Percentiles rank a stretch among this genome's conserved stretches.
Conservation (phyloP, 2,797 vertebrate species). For the Pantherophis alleghaniensis region DNA sequence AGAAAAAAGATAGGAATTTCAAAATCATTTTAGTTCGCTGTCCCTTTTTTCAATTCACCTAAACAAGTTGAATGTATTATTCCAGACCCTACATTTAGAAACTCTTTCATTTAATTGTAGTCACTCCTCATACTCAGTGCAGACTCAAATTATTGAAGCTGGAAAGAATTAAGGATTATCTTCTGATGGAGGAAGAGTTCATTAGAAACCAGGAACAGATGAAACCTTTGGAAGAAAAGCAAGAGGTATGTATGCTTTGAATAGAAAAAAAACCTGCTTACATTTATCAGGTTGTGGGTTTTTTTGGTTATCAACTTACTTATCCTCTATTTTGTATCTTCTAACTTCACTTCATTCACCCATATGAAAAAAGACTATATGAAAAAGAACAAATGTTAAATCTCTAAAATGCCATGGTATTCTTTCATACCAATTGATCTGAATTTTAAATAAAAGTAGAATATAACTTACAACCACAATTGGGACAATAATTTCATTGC, state of each 20-base stretch:
- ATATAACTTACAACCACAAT: neutral
- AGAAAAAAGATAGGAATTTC: neutral
- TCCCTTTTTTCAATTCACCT: neutral
- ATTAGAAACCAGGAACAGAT: constrained; percentile 99
- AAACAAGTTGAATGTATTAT: neutral
- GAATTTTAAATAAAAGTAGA: neutral
- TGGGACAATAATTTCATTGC: neutral
- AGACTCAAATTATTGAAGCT: constrained; percentile 88
- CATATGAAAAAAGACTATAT: neutral
- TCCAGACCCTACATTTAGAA: neutral
- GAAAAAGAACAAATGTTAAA: neutral
- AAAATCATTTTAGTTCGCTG: neutral
- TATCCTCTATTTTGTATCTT: neutral
- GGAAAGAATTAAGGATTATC: constrained; percentile 95
- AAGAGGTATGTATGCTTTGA: constrained; percentile 83
- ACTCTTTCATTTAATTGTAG: constrained; percentile 66
- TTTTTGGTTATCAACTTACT: neutral
- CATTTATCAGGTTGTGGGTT: neutral
- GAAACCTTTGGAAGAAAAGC: constrained; percentile 98
- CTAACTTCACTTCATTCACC: neutral
- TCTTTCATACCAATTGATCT: neutral
- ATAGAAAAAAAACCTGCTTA: neutral
- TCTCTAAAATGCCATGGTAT: neutral
- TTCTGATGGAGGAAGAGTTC: constrained; percentile 98
- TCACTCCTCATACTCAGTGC: constrained; percentile 97